Evolutionary conservation across 2,113 vertebrate species (phyloP).

Genomic region (Brachionichthys hirsutus): DNA sequence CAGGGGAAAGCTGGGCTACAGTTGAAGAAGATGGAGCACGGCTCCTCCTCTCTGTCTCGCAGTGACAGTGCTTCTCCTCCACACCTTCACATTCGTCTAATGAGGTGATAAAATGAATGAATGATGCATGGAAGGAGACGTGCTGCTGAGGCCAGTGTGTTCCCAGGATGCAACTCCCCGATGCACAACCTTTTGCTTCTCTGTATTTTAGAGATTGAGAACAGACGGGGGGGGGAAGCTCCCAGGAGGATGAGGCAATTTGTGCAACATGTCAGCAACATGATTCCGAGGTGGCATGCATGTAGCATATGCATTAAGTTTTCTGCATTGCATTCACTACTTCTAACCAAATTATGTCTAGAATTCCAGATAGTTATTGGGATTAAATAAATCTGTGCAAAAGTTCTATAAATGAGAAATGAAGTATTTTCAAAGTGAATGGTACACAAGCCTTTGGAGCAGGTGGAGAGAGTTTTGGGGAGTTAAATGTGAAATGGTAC

Average conservation of each 20-base stretch:
- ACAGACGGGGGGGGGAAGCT: constrained; percentile 53
- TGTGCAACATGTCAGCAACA: constrained; percentile 66
- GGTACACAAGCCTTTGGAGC: too few species aligned
- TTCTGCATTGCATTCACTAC: constrained; percentile 14
- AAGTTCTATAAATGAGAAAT: too few species aligned
- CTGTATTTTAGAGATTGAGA: constrained; percentile 48
- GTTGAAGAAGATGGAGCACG: constrained; percentile 61
- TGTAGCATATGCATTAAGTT: constrained; percentile 2
- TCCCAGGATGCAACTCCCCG: constrained; percentile 57
- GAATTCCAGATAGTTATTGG: too few species aligned
- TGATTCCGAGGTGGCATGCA: constrained; percentile 47
- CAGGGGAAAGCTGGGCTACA: constrained; percentile 34
- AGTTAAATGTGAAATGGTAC: constrained; percentile 35
- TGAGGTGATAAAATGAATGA: constrained; percentile 78
- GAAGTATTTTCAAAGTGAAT: too few species aligned
- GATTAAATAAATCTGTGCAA: too few species aligned
- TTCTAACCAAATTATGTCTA: constrained; percentile 1
- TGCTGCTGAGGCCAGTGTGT: constrained; percentile 62
- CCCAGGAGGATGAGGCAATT: constrained; percentile 69
- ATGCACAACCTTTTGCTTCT: constrained; percentile 55
- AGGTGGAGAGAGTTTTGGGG: not conserved
- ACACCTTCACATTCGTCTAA: constrained; percentile 72
- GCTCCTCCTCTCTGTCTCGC: constrained; percentile 64
- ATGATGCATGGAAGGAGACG: constrained; percentile 75
- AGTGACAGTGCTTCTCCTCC: constrained; percentile 66